Conservation (phyloP, 2,113 vertebrate species). For the Cyanistes caeruleus region DNA sequence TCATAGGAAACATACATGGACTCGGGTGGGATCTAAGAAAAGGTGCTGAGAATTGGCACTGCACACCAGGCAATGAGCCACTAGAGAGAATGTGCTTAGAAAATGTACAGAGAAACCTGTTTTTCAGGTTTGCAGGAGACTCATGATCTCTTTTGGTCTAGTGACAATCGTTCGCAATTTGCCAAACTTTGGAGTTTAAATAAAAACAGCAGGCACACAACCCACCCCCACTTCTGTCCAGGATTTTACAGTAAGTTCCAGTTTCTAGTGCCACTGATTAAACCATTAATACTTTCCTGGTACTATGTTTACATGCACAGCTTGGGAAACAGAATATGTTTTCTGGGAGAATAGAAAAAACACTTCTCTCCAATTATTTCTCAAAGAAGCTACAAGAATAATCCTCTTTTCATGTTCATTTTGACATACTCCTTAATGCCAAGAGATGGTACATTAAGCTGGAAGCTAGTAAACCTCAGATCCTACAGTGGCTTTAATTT, state of each 20-base stretch:
- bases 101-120: no score
- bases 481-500: constrained; percentile 2
- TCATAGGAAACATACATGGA: background rate
- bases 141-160: background rate
- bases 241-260: background rate
- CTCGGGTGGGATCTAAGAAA: background rate
- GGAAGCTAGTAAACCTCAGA: background rate
- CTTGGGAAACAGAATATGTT: background rate
- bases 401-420: background rate
- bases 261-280: background rate
- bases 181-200: background rate
- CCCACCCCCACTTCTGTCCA: background rate
- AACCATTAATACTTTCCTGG: background rate
- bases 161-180: background rate
- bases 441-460: background rate
- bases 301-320: background rate
- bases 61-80: background rate
- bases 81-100: background rate
- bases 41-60: background rate
- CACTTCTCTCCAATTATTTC: background rate
- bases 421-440: background rate
- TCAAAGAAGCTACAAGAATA: background rate
- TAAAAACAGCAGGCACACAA: background rate
- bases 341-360: background rate
- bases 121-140: background rate